Evolutionary conservation across 2,113 vertebrate genomes (phyloP), one percentile per base, ranked within the genome.

Genomic region (Chelonoidis abingdonii): DNA sequence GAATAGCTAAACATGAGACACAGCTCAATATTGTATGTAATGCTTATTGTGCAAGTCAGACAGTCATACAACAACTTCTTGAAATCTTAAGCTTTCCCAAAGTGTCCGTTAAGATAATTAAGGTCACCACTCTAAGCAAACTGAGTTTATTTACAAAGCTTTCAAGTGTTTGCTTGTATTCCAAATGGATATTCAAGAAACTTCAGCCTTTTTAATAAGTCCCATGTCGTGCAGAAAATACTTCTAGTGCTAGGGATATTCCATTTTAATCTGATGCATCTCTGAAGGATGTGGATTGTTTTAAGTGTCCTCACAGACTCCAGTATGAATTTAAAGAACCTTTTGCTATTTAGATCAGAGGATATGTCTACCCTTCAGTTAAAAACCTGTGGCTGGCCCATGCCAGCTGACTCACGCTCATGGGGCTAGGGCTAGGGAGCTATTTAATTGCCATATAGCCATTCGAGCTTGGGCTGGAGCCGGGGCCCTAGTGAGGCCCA

Each of bases 141-240:
- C 59, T 91, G 53, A 69, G 19, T 83, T 79, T 27, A 83, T 93
- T 96, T 88, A 25, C 92, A 53, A 72, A 54, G 52, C 88, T 95
- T 89, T 93, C 62, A 90, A 89, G 79, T 62, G 83, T 93, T 94
- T 92, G 65, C 92, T 95, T 80, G 54, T 96, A 86, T 92, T 97
- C 92, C 89, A 92, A 91, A 94, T 91, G 84, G 50, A 52, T 22
- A 69, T 93, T 92, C 93, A 91, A 69, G 72, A 90, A 89, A 94
- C 84, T 92, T 92, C 86, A 89, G 0, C 54, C 4, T 79, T 89
- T 98, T 89, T 41, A 83, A 59, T 87, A 87, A 89, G 44, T 86
- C 92, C 92, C 85, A 53, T 93, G 86, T 95, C 57, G 38, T 59
- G 90, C 94, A 97, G 93, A 91, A 87, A 84, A 94, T 84, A n/a